Percentiles rank a stretch among this genome's conserved stretches.
Conservation (phyloP, 37 sponge, comb jelly and placozoan species). For the Eunapius fragilis region DNA sequence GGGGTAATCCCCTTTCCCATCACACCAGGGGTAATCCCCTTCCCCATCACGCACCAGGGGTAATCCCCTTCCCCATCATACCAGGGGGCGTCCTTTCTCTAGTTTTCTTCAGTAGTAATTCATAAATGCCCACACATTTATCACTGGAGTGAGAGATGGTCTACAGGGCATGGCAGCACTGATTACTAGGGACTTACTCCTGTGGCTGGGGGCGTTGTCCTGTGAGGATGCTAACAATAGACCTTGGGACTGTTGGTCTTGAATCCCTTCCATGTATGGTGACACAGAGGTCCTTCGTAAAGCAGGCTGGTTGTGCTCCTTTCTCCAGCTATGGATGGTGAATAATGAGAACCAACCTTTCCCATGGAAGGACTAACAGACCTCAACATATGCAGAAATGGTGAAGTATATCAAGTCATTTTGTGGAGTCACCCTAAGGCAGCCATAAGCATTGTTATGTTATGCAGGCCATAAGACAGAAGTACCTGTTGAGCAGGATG, state of each 20-base stretch:
- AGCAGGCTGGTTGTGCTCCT: slow-evolving; percentile 76
- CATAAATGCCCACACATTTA: slow-evolving; percentile 55
- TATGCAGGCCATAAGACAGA: neutral
- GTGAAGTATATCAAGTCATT: slow-evolving; percentile 80
- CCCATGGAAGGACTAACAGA: slow-evolving; percentile 7
- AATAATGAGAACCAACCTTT: neutral
- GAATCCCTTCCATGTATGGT: slow-evolving; percentile 68
- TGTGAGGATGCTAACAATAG: slow-evolving; percentile 69
- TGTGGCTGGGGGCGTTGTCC: slow-evolving; percentile 44
- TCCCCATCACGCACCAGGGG: neutral
- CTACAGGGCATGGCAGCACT: neutral
- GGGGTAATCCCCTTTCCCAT: no score
- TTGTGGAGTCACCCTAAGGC: slow-evolving; percentile 3
- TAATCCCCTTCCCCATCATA: neutral
- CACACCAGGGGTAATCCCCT: no score
- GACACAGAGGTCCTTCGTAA: slow-evolving; percentile 76
- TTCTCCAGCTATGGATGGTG: slow-evolving; percentile 63
- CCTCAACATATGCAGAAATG: slow-evolving; percentile 87
- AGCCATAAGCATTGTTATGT: neutral
- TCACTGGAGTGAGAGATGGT: slow-evolving; percentile 3
- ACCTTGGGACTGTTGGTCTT: slow-evolving; percentile 47
- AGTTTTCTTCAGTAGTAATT: slow-evolving; percentile 66
- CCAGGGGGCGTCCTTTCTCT: slow-evolving; percentile 25
- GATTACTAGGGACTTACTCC: slow-evolving; percentile 18
- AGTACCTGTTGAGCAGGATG: slow-evolving; percentile 79